Base-by-base conservation (phyloP, 1,140 invertebrate species). In the Drosophila kepulauana region DNA sequence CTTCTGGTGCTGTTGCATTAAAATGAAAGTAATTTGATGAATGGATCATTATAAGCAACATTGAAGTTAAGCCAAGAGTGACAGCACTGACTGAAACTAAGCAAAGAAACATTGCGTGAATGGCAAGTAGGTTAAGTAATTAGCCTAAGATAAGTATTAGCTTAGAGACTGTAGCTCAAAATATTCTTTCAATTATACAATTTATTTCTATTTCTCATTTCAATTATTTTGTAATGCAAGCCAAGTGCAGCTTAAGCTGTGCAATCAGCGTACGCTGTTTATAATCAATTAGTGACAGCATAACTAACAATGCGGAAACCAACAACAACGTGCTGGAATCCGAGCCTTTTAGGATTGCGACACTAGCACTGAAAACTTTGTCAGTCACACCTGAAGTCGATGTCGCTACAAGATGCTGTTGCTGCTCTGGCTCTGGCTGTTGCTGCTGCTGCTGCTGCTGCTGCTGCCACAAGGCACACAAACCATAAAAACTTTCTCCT, bases 301-400 rank as follows among this genome's bases (percentile, higher is more conserved):
- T 38, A 46, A 57, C 57, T 52, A 41, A 49, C 43, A 49, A 67
- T 51, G 43, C 49, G 46, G 8, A 25, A 28, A 10, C 8, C 43
- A 51, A 70, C 20, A 38, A 38, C 35, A 38, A 35, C 15, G 48
- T n/a, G 6, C 16, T 68, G 75, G 75, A 86, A 79, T 82, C 79
- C 54, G 76, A 87, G 71, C 81, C n/a, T 81, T 54, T 78, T 46
- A 52, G 81, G 68, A 70, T 78, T 75, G 58, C 81, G 75, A 79
- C 75, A 82, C 62, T 38, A 62, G 65, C 49, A 6, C 71, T 81
- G 65, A 66, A 82, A 82, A 70, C 59, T 79, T 82, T 79, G 65
- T 72, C 72, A 79, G 62, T 71, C 63, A 71, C 81, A 85, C 75
- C 79, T 86, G 54, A 59, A 77, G 73, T 35, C 58, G 59, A 46